Base-by-base conservation (phyloP, 2,888 invertebrate species). In the Bruchidius siliquastri region DNA sequence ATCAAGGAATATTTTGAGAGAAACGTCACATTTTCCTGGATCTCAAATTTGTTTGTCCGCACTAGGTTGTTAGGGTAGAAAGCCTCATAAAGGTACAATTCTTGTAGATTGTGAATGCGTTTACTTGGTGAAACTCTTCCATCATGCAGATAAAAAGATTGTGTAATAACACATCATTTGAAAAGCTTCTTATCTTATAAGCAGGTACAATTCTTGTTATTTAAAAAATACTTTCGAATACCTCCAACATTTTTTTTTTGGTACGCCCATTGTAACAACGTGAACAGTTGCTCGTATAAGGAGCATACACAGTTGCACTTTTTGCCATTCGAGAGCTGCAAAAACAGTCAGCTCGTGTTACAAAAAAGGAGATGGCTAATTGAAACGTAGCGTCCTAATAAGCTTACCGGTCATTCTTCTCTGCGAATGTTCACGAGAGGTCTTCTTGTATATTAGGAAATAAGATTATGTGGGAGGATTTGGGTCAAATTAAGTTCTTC, bases 261-360 rank as follows among this genome's bases (percentile, higher is more conserved):
- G 18, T 49, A 49, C 49, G 49, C 49, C 49, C 49, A 49, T 49
- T 4, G 49, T 18, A 49, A 1, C 49, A 49, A 49, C 6, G 18
- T 49, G 49, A 49, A 49, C 49, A 49, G 49, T 49, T 49, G 49
- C 13, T 3, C 49, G 49, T 13, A 49, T 49, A 49, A 49, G 13
- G 49, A 49, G 49, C 49, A 49, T 49, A 49, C 10, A 78, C 78
- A 77, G 78, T 78, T 78, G 78, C 78, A 76, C 76, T 78, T 77
- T 77, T 78, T 73, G 71, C 73, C 73, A 72, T 67, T 74, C 71
- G 73, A 74, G 76, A 75, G 13, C 49, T 1, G 49, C 49, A 49
- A 49, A 49, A 49, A 49, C 3, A 18, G 13, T 13, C 8, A 49
- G 49, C 49, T 49, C 49, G 49, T 8, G 13, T 49, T 49, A 49